phyloP scores from a whole-genome alignment of 92 coral and sea anemone species.

The Virgularia gustaviana region DNA sequence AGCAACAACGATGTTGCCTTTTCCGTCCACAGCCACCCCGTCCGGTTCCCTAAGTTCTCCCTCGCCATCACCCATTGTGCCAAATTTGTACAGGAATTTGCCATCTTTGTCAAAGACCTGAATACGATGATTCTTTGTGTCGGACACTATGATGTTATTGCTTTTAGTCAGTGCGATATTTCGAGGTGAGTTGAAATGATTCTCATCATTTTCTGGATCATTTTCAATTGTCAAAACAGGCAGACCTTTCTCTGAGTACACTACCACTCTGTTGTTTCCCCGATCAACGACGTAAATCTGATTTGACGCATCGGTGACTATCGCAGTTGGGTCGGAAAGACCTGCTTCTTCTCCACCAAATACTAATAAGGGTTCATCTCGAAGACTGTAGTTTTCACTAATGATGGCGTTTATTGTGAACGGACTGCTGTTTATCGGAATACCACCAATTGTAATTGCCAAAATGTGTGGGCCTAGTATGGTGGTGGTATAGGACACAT shows the following conservation, averaged over 20 bases:
- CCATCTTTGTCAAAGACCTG: conserved; percentile 39
- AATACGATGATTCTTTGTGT: conserved; percentile 7
- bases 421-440: conserved; percentile 27
- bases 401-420: conserved; percentile 22
- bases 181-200: neutral
- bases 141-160: conserved; percentile 22
- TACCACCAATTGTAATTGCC: conserved; percentile 7
- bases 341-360: conserved; percentile 4
- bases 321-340: conserved; percentile 11
- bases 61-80: conserved; percentile 9
- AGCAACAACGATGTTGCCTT: conserved; percentile 24
- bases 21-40: conserved; percentile 18
- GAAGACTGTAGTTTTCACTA: conserved; percentile 24
- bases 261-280: conserved; percentile 27
- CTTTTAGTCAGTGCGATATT: conserved; percentile 1
- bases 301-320: conserved; percentile 27
- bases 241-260: conserved; percentile 21
- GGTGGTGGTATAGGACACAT: conserved; percentile 17
- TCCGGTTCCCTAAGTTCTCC: conserved; percentile 32
- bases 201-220: conserved; percentile 15
- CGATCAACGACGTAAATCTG: conserved; percentile 35
- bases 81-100: conserved; percentile 17
- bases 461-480: conserved; percentile 33
- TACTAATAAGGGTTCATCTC: conserved; percentile 24
- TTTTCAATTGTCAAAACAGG: conserved; percentile 5